Conservation (phyloP, 2,888 invertebrate species). For the Drosophila kambysellisi region DNA sequence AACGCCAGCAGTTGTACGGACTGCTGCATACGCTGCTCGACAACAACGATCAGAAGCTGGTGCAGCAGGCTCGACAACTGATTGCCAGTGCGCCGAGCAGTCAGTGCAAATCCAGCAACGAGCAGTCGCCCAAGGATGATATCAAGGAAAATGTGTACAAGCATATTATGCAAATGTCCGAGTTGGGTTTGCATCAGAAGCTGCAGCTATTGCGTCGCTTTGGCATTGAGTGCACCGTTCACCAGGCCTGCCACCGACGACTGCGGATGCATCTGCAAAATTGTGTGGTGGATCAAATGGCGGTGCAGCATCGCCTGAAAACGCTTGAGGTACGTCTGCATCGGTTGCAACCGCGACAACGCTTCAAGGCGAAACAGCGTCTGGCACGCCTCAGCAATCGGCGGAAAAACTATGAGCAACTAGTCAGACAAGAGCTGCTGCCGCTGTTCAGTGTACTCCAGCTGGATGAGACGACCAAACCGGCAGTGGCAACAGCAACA, state of each 20-base stretch:
- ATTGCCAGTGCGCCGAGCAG: constrained; percentile 30
- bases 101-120: constrained; percentile 11
- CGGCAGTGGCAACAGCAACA: background rate
- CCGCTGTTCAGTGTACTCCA: constrained; percentile 75
- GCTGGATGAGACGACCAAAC: constrained; percentile 55
- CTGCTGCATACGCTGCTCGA: constrained; percentile 77
- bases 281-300: constrained; percentile 36
- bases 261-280: constrained; percentile 66
- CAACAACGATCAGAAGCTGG: constrained; percentile 72
- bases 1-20: constrained; percentile 72
- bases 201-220: constrained; percentile 80
- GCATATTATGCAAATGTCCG: constrained; percentile 78
- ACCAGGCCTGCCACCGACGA: constrained; percentile 54
- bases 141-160: constrained; percentile 51
- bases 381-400: constrained; percentile 60
- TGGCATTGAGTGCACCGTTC: constrained; percentile 74
- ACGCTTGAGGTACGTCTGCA: constrained; percentile 59
- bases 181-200: constrained; percentile 83
- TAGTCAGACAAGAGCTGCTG: constrained; percentile 67
- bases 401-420: constrained; percentile 54
- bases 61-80: constrained; percentile 66
- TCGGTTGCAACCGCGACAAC: constrained; percentile 68
- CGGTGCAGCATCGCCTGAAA: constrained; percentile 17
- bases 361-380: constrained; percentile 83
- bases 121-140: constrained; percentile 36